phyloP scores from a whole-genome alignment of 2,888 invertebrate species.

The Autographa pulchrina region DNA sequence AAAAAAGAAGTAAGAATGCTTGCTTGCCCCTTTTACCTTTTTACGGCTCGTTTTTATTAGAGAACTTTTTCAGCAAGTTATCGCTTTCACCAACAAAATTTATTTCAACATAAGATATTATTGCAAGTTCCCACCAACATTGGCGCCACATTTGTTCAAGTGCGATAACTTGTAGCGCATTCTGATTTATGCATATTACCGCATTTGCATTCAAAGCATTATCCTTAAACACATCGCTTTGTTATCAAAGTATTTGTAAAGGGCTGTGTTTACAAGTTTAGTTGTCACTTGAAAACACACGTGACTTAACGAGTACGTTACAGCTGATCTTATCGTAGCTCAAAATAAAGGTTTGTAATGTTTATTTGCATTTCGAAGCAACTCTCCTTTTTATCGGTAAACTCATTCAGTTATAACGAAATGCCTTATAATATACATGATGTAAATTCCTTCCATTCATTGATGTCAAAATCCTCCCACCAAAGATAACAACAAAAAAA shows the following conservation, averaged over 20 bases:
- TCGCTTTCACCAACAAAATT: slow-evolving; percentile 83
- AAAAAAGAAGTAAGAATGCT: slow-evolving; percentile 98
- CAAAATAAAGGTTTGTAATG: slow-evolving; percentile 79
- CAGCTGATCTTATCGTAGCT: slow-evolving; percentile 81
- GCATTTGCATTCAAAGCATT: slow-evolving; percentile 84
- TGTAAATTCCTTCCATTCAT: slow-evolving; percentile 29
- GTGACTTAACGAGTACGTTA: slow-evolving; percentile 59
- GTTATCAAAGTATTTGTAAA: slow-evolving; percentile 77
- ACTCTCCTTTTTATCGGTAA: slow-evolving; percentile 25
- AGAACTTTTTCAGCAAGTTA: slow-evolving; percentile 85
- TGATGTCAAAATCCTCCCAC: slow-evolving; percentile 21
- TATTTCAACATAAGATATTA: slow-evolving; percentile 65
- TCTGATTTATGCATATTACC: slow-evolving; percentile 81
- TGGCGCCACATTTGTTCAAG: slow-evolving; percentile 75
- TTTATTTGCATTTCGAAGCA: slow-evolving; percentile 79
- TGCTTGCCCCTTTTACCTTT: slow-evolving; percentile 89
- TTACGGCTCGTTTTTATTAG: slow-evolving; percentile 88
- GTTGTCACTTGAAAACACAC: slow-evolving; percentile 71
- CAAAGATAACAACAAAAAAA: slow-evolving; percentile 29
- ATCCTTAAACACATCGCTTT: slow-evolving; percentile 86
- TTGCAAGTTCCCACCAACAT: slow-evolving; percentile 71
- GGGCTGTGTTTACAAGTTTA: slow-evolving; percentile 75
- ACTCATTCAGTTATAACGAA: slow-evolving; percentile 35
- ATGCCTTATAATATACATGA: slow-evolving; percentile 37
- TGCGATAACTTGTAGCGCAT: slow-evolving; percentile 88